These are phyloP conservation scores for Trematocara variabile DNA, from an alignment of 2,113 vertebrate species.

Conservation along the genomic window DNA sequence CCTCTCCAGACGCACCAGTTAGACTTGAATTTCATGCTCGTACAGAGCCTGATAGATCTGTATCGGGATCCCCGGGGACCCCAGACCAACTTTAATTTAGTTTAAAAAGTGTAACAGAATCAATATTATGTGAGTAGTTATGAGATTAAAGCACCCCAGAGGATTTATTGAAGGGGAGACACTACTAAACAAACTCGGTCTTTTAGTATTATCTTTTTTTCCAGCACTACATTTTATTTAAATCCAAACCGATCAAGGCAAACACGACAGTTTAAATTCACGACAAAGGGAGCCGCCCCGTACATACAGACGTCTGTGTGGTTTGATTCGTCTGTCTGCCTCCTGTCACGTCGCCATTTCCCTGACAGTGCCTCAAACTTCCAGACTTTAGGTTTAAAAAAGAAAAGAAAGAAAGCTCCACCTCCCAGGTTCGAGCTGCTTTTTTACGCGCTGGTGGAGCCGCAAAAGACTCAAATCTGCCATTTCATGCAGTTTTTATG, in stretches of 20 bases:
- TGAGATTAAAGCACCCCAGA: neutral
- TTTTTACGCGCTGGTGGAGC: neutral
- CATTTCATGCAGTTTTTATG: neutral
- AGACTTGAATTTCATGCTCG: conserved; percentile 28
- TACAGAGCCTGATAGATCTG: neutral
- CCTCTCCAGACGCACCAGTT: neutral
- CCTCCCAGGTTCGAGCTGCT: neutral
- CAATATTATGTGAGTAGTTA: neutral
- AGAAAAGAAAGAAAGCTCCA: neutral
- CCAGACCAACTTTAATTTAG: neutral
- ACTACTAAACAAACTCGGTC: neutral
- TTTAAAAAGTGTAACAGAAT: neutral
- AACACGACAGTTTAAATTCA: neutral
- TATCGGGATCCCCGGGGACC: neutral
- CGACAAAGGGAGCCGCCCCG: neutral
- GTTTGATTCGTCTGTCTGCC: neutral
- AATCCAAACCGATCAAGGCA: neutral
- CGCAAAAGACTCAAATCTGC: neutral
- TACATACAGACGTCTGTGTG: neutral
- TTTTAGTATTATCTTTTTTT: neutral
- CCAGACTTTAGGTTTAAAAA: neutral
- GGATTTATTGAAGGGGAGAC: neutral
- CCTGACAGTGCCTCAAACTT: conserved; percentile 7
- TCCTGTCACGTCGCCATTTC: neutral
- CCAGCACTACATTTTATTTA: neutral